Conservation (phyloP, 2,888 invertebrate genomes). For the Anaspis maculata region DNA sequence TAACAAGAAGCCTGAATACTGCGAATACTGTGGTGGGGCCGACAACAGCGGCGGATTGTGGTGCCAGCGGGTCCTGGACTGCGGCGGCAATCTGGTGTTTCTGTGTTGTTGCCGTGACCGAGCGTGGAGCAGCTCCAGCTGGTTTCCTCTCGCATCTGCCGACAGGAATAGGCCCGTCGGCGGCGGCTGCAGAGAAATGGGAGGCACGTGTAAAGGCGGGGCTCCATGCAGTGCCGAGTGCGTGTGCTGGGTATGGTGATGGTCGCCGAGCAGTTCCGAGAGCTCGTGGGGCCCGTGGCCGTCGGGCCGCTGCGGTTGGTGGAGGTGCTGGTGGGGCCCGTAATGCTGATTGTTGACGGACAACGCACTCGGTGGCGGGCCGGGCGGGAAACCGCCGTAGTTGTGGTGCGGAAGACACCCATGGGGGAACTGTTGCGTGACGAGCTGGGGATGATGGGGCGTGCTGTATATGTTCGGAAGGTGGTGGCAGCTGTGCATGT, state of each 20-base stretch:
- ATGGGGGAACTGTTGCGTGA: constrained; percentile 30
- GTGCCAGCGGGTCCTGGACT: constrained; percentile 43
- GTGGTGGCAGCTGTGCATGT: constrained; percentile 41
- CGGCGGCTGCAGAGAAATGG: constrained; percentile 43
- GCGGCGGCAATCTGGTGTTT: constrained; percentile 20
- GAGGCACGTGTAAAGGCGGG: constrained; percentile 41
- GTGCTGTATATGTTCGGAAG: constrained; percentile 39
- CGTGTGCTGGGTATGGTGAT: constrained; percentile 34
- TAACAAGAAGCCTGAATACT: constrained; percentile 71
- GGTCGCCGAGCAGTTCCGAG: constrained; percentile 37
- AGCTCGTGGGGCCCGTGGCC: constrained; percentile 32
- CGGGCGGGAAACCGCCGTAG: constrained; percentile 29
- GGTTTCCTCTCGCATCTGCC: constrained; percentile 39
- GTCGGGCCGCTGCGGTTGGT: constrained; percentile 33
- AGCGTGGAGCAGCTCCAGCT: constrained; percentile 42
- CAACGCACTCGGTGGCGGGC: constrained; percentile 29
- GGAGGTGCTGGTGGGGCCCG: constrained; percentile 37
- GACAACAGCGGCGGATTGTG: constrained; percentile 44
- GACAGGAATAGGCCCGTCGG: constrained; percentile 39
- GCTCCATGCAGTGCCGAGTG: constrained; percentile 31
- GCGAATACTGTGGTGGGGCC: constrained; percentile 53
- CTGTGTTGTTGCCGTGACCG: constrained; percentile 31
- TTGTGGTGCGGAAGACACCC: constrained; percentile 30
- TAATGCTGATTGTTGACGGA: constrained; percentile 37
- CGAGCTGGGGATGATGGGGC: constrained; percentile 25